Base-by-base conservation (phyloP, 2,797 vertebrate species). In the Aeoliscus strigatus region DNA sequence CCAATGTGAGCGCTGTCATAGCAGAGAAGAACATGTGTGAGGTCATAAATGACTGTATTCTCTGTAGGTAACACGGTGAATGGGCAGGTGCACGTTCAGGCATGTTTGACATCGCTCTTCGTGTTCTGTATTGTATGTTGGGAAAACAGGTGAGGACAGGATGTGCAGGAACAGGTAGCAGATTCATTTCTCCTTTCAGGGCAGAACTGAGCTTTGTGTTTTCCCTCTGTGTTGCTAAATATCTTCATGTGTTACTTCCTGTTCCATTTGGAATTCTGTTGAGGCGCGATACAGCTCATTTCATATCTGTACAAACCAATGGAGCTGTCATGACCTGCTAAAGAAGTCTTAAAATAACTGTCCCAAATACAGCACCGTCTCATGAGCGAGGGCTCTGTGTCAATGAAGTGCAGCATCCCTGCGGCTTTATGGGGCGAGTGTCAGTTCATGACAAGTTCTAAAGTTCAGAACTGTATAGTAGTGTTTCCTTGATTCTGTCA, bases 301-400 rank as follows among this genome's bases (percentile, higher is more conserved):
- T 66, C 30, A 39, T 47, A 46, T 43, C 39, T 54, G 23, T 36
- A 68, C 48, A 64, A 79, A 69, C 60, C 73, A 40, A 7, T 25
- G 24, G 48, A 51, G 64, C 57, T 66, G 55, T 69, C 67, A 57
- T 73, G 76, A 75, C 79, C 76, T 53, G 56, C 70, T 74, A 51
- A 75, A 66, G 65, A 52, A 42, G 48, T 51, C 76, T 42, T 50
- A 73, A 82, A 84, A 83, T 82, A 83, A 67, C 73, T 78, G 80
- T 55, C 76, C 80, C 51, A 73, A 67, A 81, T 66, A 56, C 66
- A 76, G 52, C 46, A 63, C 58, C 42, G 48, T 61, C 60, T 50
- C 34, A 23, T 51, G 53, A 73, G 58, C 60, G 52, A 73, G 59
- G 33, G 25, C 70, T 70, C 61, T 21, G 27, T 60, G 51, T 44